Conservation (phyloP, 1,140 invertebrate species). For the Drosophila rhopaloa region DNA sequence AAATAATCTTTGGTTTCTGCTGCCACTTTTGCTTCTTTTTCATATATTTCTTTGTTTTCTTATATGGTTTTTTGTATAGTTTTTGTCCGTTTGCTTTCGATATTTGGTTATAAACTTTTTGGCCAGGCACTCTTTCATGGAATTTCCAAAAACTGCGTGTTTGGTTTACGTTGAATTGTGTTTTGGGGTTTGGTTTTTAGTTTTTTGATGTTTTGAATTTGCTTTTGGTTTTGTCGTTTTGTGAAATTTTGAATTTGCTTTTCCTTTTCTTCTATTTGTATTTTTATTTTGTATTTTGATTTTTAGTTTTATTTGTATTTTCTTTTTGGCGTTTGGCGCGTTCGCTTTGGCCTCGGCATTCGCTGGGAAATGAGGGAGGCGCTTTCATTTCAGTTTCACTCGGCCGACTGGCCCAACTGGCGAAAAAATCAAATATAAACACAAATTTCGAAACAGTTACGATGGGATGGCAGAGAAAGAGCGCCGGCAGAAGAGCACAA, state of each 20-base stretch:
- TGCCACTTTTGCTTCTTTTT: constrained; percentile 6
- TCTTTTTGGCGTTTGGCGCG: constrained; percentile 12
- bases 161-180: constrained; percentile 18
- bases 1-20: constrained; percentile 13
- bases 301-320: constrained; percentile 6
- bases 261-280: background rate
- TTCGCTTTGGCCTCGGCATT: constrained; percentile 53
- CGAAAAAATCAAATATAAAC: constrained; percentile 78
- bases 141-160: constrained; percentile 32
- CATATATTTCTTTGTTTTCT: background rate
- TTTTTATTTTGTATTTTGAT: background rate
- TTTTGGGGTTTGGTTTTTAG: constrained; percentile 18
- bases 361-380: constrained; percentile 46
- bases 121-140: constrained; percentile 19
- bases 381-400: constrained; percentile 81
- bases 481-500: constrained; percentile 8
- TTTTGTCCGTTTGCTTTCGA: constrained; percentile 9
- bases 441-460: constrained; percentile 75
- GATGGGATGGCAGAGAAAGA: constrained; percentile 16
- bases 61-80: constrained; percentile 6
- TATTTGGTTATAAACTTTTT: constrained; percentile 29
- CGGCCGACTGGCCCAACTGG: constrained; percentile 67
- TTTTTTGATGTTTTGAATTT: constrained; percentile 2
- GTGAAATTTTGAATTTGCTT: background rate
- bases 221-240: background rate